Percentiles rank a stretch among this genome's conserved stretches.
Evolutionary conservation across 1,140 invertebrate genomes (phyloP).

Genomic region (Thaumetopoea pityocampa): DNA sequence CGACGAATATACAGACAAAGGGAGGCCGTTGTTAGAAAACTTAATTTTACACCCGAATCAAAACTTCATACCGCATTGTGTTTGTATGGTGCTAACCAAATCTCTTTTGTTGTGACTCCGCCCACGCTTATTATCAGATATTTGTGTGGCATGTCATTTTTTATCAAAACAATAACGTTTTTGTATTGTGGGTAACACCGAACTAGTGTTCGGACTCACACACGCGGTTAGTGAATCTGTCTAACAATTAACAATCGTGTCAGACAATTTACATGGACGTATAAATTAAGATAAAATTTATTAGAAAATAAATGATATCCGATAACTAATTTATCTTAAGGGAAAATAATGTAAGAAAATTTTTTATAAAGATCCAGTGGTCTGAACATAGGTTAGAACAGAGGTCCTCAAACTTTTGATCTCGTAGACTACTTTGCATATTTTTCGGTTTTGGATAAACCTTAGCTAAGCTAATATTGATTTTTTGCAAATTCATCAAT

Average conservation of each 20-base stretch:
- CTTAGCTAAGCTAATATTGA: too few relatives aligned
- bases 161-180: slow-evolving; percentile 73
- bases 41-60: slow-evolving; percentile 72
- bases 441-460: too few relatives aligned
- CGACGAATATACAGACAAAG: slow-evolving; percentile 50
- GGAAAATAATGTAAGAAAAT: too few relatives aligned
- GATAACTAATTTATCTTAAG: too few relatives aligned
- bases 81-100: slow-evolving; percentile 66
- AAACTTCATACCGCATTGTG: slow-evolving; percentile 59
- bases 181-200: slow-evolving; percentile 46
- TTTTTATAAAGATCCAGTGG: too few relatives aligned
- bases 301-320: slow-evolving; percentile 12
- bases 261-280: slow-evolving; percentile 41
- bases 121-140: slow-evolving; percentile 70
- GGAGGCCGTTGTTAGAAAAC: slow-evolving; percentile 51
- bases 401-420: too few relatives aligned
- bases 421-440: too few relatives aligned
- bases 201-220: slow-evolving; percentile 37
- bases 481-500: too few relatives aligned
- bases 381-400: too few relatives aligned
- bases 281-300: slow-evolving; percentile 33
- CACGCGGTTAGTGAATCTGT: slow-evolving; percentile 47
- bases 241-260: slow-evolving; percentile 42
- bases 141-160: slow-evolving; percentile 67
- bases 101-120: slow-evolving; percentile 64